Base-by-base conservation (phyloP, 2,888 invertebrate genomes). In the Xiphydria camelus region DNA sequence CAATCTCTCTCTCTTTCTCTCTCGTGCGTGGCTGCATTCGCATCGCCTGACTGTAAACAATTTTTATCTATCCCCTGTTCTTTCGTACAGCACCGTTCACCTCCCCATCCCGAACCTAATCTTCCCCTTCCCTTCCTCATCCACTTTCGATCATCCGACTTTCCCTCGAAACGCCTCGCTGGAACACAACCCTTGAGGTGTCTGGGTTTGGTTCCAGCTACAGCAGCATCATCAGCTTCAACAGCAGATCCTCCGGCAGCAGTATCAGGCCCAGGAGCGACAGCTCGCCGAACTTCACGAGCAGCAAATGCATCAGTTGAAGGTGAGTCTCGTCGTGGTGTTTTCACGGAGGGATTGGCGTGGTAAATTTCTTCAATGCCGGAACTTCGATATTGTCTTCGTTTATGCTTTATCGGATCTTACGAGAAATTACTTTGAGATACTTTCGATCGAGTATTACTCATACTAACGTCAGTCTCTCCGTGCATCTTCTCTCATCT, bases 181-280 rank as follows among this genome's bases (percentile, higher is more conserved):
- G 56, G 57, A 57, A 57, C 64, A 66, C 64, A 65, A 68, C 62
- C 67, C 69, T 68, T 72, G 68, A 70, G 68, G 63, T 69, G 51
- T 71, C 70, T 69, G 62, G 65, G 62, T 68, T 65, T 80, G 68
- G 76, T 82, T 87, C 66, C 88, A 94, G 90, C 82, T 94, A 76
- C 93, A 93, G 82, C 91, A 93, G 79, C 91, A 92, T 76, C 94
- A 94, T 77, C 91, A 94, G 78, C 79, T 93, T 68, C 93, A 94
- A 76, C 93, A 94, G 73, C 91, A 93, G 79, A 88, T 92, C 68
- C 82, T 94, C 61, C 82, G 91, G 71, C 92, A 93, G 77, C 90
- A 91, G 76, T 94, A 91, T 80, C 92, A 93, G 76, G 91, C 89
- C 68, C 92, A 93, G 76, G 88, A 91, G 66, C 90, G 93, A 73